A percentile compares a stretch with the other conserved stretches of the same genome.
Evolutionary conservation across 1,140 invertebrate species (phyloP).

Genomic region (Nomia melanderi): DNA sequence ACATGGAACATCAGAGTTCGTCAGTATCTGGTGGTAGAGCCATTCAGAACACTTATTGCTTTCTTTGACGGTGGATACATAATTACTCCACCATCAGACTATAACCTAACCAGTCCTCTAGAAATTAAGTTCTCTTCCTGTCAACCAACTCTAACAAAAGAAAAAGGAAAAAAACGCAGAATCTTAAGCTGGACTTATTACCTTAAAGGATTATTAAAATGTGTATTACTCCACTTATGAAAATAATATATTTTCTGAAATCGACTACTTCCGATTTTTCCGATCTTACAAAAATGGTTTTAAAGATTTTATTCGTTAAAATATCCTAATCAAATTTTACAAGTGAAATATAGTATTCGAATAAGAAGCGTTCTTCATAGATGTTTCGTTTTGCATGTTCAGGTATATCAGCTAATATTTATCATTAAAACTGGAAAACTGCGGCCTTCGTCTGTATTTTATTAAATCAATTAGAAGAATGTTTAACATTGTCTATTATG

Average conservation of each 20-base stretch:
- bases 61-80: conserved; percentile 83
- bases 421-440: conserved; percentile 24
- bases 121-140: conserved; percentile 63
- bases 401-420: conserved; percentile 35
- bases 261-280: conserved; percentile 38
- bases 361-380: neutral
- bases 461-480: conserved; percentile 30
- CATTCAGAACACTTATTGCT: conserved; percentile 88
- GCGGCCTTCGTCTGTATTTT: conserved; percentile 28
- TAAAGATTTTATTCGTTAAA: conserved; percentile 6
- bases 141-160: neutral
- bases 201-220: conserved; percentile 6
- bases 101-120: conserved; percentile 69
- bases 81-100: conserved; percentile 68
- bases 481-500: conserved; percentile 39
- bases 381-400: conserved; percentile 40
- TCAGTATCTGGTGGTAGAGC: conserved; percentile 83
- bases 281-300: conserved; percentile 26
- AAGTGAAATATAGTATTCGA: neutral
- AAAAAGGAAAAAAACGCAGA: neutral
- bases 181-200: conserved; percentile 15
- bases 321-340: neutral
- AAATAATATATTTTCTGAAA: conserved; percentile 38
- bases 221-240: neutral
- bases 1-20: conserved; percentile 75